Conservation (phyloP, 2,797 vertebrate genomes). For the Danio albolineatus region DNA sequence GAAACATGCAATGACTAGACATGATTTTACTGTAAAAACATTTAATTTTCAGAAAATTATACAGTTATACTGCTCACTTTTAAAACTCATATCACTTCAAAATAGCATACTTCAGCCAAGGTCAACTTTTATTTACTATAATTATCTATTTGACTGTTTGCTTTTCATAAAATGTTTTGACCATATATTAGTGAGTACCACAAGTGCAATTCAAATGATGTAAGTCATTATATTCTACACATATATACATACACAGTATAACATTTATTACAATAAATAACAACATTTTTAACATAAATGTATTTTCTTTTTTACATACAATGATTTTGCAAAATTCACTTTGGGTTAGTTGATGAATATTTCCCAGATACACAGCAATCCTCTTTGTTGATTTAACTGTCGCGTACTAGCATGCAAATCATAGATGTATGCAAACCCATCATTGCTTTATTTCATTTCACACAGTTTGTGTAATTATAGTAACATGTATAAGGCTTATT, state of each 20-base stretch:
- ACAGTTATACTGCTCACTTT: slow-evolving; percentile 67
- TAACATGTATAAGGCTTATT: slow-evolving; percentile 4
- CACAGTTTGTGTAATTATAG: not conserved
- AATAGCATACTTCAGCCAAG: slow-evolving; percentile 29
- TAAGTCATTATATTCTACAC: slow-evolving; percentile 28
- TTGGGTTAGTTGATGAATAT: slow-evolving; percentile 50
- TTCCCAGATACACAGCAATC: slow-evolving; percentile 58
- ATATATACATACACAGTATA: slow-evolving; percentile 29
- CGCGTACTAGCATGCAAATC: slow-evolving; percentile 56
- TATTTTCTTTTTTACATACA: slow-evolving; percentile 34
- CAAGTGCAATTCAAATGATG: slow-evolving; percentile 41
- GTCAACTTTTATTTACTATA: slow-evolving; percentile 14
- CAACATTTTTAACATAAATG: slow-evolving; percentile 42
- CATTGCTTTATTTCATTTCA: slow-evolving; percentile 2
- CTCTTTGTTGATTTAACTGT: slow-evolving; percentile 44
- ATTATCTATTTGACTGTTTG: slow-evolving; percentile 11
- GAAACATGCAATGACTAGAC: no score
- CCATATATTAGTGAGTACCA: slow-evolving; percentile 35
- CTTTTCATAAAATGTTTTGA: slow-evolving; percentile 28
- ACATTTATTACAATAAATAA: slow-evolving; percentile 27
- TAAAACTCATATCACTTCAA: slow-evolving; percentile 10
- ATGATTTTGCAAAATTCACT: slow-evolving; percentile 45
- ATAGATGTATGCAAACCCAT: slow-evolving; percentile 41
- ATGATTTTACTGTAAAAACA: slow-evolving; percentile 65
- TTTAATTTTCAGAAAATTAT: slow-evolving; percentile 79